Percentiles rank a stretch among this genome's conserved stretches.
Evolutionary conservation across 2,797 vertebrate genomes (phyloP).

Genomic region (Xenentodon cancila): DNA sequence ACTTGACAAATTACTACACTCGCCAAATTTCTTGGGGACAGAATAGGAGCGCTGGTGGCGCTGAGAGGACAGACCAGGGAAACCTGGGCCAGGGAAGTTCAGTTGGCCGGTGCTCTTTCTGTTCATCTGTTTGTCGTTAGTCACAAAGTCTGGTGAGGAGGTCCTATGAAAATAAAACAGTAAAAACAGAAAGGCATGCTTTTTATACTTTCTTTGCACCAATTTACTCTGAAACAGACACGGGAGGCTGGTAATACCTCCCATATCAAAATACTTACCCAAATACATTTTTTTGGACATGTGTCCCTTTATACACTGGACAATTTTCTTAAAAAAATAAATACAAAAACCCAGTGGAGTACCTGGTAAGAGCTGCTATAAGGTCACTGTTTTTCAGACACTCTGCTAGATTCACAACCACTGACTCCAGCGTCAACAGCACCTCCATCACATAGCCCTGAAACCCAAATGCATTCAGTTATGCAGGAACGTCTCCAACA

Average conservation of each 20-base stretch:
- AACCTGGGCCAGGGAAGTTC: conserved; percentile 87
- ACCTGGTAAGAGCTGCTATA: conserved; percentile 94
- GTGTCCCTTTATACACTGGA: no score
- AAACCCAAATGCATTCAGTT: conserved; percentile 23
- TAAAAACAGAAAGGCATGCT: no score
- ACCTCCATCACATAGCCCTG: conserved; percentile 99
- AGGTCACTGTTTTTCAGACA: conserved; percentile 98
- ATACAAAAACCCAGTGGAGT: not conserved
- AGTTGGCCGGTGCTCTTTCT: conserved; percentile 97
- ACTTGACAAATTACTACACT: conserved; percentile 83
- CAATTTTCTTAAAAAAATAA: no score
- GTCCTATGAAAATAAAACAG: conserved; percentile 79
- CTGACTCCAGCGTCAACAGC: conserved; percentile 94
- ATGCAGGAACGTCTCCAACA: not conserved
- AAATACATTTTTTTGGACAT: no score
- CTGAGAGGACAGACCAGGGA: conserved; percentile 86
- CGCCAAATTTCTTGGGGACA: conserved; percentile 98
- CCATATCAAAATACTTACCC: no score
- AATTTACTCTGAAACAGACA: not conserved
- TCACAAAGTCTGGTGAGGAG: conserved; percentile 93
- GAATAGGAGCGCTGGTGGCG: conserved; percentile 98
- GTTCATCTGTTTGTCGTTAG: conserved; percentile 91
- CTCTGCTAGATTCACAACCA: conserved; percentile 96
- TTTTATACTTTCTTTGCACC: no score
- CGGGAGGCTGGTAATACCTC: no score